These are phyloP conservation scores for Platorchestia sp. DNA, from an alignment of 1,140 invertebrate species.

Conservation along the genomic window DNA sequence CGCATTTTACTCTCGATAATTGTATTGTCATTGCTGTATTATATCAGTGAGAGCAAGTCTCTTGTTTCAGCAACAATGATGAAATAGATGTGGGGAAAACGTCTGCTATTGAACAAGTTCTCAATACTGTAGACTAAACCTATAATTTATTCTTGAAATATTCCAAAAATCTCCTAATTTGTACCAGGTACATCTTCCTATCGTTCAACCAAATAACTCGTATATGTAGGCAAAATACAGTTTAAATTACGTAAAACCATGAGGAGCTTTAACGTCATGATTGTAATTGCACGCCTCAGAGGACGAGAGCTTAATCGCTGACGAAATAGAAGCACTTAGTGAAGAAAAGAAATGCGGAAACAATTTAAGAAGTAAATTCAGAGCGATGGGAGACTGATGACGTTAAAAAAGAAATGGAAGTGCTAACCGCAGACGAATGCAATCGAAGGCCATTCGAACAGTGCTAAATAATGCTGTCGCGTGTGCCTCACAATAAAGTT, in stretches of 20 bases:
- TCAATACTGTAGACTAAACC: too few species aligned
- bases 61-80: too few species aligned
- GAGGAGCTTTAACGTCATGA: neutral
- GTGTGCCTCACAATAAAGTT: too few species aligned
- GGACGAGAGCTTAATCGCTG: neutral
- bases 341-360: neutral
- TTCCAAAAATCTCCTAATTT: neutral
- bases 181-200: neutral
- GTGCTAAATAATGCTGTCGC: neutral
- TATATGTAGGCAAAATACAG: neutral
- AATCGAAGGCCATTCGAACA: neutral
- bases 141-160: neutral
- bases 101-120: too few species aligned
- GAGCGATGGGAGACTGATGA: neutral
- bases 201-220: neutral
- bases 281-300: neutral
- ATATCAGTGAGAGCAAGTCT: too few species aligned
- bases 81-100: too few species aligned
- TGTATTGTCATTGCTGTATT: too few species aligned
- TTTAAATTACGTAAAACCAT: neutral
- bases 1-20: too few species aligned
- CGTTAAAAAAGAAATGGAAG: neutral
- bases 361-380: neutral
- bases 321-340: neutral
- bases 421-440: neutral